phyloP scores from a whole-genome alignment of 30 jellyfish, hydroid and myxozoan genomes.

The Chrysaora quinquecirrha region DNA sequence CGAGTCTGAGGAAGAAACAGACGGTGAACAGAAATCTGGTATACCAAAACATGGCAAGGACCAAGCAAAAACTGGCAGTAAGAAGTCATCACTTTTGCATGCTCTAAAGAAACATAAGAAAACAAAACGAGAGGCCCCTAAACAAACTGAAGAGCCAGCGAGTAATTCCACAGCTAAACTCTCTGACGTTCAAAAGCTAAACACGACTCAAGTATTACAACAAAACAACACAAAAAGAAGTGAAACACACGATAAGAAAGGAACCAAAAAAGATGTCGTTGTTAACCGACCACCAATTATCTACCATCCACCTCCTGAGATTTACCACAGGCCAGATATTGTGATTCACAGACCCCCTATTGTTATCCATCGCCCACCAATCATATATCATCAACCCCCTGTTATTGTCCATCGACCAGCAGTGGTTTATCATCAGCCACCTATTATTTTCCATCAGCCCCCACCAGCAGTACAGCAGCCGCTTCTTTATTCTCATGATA shows the following conservation, averaged over 20 bases:
- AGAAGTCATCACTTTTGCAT: constrained; percentile 7
- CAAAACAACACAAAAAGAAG: constrained; percentile 63
- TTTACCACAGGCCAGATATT: constrained; percentile 94
- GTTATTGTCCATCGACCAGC: constrained; percentile 92
- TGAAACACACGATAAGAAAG: constrained; percentile 81
- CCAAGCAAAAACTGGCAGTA: constrained; percentile 1
- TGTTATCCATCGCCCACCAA: constrained; percentile 90
- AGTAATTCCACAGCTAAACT: not conserved
- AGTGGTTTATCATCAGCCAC: constrained; percentile 94
- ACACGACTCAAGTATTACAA: not conserved
- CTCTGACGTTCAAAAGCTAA: not conserved
- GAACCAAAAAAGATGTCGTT: constrained; percentile 92
- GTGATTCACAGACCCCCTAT: constrained; percentile 91
- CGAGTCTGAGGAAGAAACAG: constrained; percentile 35
- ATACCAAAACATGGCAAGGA: constrained; percentile 23
- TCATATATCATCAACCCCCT: constrained; percentile 91
- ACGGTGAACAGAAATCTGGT: constrained; percentile 66
- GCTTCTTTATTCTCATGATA: constrained; percentile 77
- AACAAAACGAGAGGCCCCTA: constrained; percentile 68
- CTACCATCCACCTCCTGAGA: constrained; percentile 98
- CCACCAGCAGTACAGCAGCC: constrained; percentile 97
- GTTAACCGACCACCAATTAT: constrained; percentile 97
- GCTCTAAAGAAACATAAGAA: constrained; percentile 17
- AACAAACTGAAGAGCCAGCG: not conserved
- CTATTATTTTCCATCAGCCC: constrained; percentile 89